phyloP scores from a whole-genome alignment of 2,888 invertebrate species.

The Orgyia antiqua region DNA sequence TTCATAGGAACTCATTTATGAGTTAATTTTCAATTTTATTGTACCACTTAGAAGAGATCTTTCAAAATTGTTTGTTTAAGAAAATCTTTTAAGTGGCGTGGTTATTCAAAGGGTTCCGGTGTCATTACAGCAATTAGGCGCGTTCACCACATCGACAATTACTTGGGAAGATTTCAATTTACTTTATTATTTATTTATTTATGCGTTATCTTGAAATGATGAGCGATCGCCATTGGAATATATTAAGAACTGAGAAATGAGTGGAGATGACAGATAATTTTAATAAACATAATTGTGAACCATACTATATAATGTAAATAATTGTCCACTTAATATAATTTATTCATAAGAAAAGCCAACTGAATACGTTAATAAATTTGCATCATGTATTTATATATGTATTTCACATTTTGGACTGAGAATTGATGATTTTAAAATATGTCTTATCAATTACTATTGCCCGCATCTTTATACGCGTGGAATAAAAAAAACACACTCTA shows the following conservation, averaged over 20 bases:
- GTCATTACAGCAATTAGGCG: conserved; percentile 58
- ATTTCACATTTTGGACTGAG: no score
- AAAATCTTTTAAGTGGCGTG: conserved; percentile 33
- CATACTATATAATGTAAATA: not conserved
- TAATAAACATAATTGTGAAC: no score
- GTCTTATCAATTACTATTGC: no score
- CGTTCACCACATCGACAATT: conserved; percentile 44
- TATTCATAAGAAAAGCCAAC: not conserved
- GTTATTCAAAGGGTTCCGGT: conserved; percentile 59
- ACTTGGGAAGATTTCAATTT: conserved; percentile 68
- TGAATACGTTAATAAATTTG: not conserved
- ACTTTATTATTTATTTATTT: conserved; percentile 77
- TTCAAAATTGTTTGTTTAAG: conserved; percentile 41
- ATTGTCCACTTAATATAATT: not conserved
- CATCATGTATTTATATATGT: not conserved
- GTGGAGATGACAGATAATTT: conserved; percentile 27
- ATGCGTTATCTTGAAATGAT: conserved; percentile 67
- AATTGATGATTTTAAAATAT: no score
- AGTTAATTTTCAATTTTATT: no score
- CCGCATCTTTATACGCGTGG: no score
- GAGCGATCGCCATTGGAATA: conserved; percentile 43
- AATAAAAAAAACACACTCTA: no score
- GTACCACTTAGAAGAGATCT: conserved; percentile 20
- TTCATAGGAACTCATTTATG: no score
- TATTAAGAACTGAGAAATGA: conserved; percentile 28